These are phyloP conservation scores for Hippopotamus amphibius DNA, from an alignment of 2,113 vertebrate genomes.

Conservation along the genomic window DNA sequence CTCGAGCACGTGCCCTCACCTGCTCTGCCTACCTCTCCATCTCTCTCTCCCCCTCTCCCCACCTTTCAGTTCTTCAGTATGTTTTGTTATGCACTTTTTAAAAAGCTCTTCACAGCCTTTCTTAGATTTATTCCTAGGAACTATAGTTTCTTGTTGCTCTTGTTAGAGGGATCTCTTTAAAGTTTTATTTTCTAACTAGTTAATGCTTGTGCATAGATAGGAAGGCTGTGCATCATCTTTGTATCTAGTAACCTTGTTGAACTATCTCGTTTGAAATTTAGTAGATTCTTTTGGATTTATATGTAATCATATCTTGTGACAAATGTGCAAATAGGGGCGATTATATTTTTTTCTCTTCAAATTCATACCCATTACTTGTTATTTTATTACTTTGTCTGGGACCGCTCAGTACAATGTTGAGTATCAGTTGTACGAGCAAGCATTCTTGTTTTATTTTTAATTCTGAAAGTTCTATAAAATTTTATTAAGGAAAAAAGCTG, in stretches of 20 bases:
- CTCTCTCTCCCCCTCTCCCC: neutral
- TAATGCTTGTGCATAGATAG: neutral
- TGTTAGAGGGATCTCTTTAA: neutral
- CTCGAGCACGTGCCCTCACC: too few species aligned
- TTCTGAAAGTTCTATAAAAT: neutral
- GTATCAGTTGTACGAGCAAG: neutral
- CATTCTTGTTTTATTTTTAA: neutral
- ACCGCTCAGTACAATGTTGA: neutral
- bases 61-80: neutral
- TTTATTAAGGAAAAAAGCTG: conserved; percentile 38
- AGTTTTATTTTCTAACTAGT: neutral
- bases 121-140: neutral
- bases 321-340: neutral
- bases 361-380: neutral
- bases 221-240: neutral
- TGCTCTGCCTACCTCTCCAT: too few species aligned
- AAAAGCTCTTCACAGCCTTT: neutral
- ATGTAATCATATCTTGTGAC: neutral
- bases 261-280: neutral
- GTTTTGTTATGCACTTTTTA: neutral
- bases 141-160: neutral
- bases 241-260: neutral
- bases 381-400: neutral
- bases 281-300: neutral
- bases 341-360: neutral